Evolutionary conservation across 1,140 invertebrate species (phyloP), one percentile per base, ranked within the genome.

Genomic region (Formica exsecta): DNA sequence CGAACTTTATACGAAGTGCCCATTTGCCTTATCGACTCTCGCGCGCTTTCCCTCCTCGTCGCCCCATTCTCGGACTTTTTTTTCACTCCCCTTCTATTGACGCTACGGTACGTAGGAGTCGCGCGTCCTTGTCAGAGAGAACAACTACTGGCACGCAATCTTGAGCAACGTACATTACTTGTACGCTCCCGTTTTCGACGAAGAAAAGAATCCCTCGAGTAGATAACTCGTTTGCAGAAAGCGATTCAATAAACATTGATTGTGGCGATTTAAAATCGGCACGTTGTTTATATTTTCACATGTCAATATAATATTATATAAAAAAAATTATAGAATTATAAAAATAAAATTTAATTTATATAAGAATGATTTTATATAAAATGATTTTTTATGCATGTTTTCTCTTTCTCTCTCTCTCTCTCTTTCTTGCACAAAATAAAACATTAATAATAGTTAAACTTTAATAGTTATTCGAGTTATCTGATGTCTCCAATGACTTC

Each of bases 1-100:
- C 87, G 89, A 93, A 94, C 89, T 92, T 91, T 88, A 32, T 32
- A 91, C 87, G 83, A 91, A 93, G 91, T 91, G 86, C 86, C 88
- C 87, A 92, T 93, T 93, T 91, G 87, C 86, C 91, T 94, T 93
- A 94, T 94, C 92, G 92, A 92, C 89, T 93, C 85, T 85, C 73
- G 51, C 48, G 16, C 38, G 29, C 29, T 22, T 25, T 57, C 38
- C 29, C 44, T 48, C 64, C 38, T 19, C 54, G 62, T 68, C 44
- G 48, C 66, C 48, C 68, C n/a, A 36, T 75, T 66, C 73, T 79
- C 54, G 65, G 29, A 65, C 70, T 68, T 32, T 32, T 32, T 32
- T 32, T 48, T 38, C 51, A 22, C n/a, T 59, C 44, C 29, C 13
- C 32, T 87, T 87, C 38, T 61, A 36, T 54, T 29, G 19, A 19